phyloP scores from a whole-genome alignment of 2,113 vertebrate species.

The Condylura cristata region DNA sequence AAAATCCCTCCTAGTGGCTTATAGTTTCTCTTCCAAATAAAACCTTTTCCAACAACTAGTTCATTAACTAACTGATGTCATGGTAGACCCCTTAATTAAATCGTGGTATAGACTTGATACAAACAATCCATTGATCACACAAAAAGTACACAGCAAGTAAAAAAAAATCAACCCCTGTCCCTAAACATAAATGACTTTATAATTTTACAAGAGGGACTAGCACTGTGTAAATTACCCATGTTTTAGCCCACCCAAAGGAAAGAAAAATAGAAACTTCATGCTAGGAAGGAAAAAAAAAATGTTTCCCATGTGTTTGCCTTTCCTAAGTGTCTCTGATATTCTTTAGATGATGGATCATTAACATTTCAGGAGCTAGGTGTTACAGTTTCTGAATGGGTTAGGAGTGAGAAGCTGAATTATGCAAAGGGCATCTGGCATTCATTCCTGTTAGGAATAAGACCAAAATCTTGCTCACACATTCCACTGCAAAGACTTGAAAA shows the following conservation, averaged over 20 bases:
- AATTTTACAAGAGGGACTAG: constrained; percentile 38
- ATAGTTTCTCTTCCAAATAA: constrained; percentile 44
- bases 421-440: background rate
- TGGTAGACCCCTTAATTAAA: background rate
- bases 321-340: background rate
- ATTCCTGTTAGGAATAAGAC: constrained; percentile 13
- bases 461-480: background rate
- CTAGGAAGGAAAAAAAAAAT: background rate
- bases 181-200: constrained; percentile 30
- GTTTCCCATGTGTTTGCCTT: constrained; percentile 14
- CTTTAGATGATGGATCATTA: constrained; percentile 22
- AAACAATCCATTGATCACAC: constrained; percentile 10
- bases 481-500: constrained; percentile 6
- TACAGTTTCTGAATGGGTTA: constrained; percentile 8
- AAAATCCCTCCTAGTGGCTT: constrained; percentile 43
- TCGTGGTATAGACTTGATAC: background rate
- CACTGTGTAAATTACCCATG: constrained; percentile 13
- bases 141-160: background rate
- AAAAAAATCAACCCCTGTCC: background rate
- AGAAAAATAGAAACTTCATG: constrained; percentile 35
- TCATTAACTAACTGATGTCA: constrained; percentile 46
- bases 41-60: background rate
- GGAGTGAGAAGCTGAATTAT: background rate
- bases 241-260: background rate
- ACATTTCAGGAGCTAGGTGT: constrained; percentile 8